Evolutionary conservation across 2,113 vertebrate species (phyloP), one percentile per base, ranked within the genome.

Genomic region (Orthonyx spaldingii): DNA sequence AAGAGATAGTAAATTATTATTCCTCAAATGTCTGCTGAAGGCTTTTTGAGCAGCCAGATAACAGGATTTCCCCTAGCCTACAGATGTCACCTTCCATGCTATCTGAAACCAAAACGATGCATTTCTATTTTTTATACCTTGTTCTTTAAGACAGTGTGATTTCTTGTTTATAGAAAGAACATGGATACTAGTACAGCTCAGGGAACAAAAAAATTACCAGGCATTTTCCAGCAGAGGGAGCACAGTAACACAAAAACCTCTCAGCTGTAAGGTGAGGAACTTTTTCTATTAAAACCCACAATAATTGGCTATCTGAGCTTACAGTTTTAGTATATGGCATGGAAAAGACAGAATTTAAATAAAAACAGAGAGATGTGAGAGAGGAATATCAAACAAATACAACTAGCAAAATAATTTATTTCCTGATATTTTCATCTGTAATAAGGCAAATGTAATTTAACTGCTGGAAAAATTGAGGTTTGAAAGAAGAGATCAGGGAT

Each of bases 141-240:
- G 84, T 53, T 59, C 75, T 53, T 59, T 61, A 92, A 87, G 52
- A 50, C 56, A 57, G 19, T 10, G n/a, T 49, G 64, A 75, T 37
- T 59, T 42, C 76, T 75, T 68, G 60, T 74, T 92, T 88, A 60
- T 24, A 75, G 72, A 83, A 80, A 75, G 69, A 83, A 80, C 60
- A 39, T 2, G 10, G 71, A 33, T 52, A 88, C 46, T 55, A 55
- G 46, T 10, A 46, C 37, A 64, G 74, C 56, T 78, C 60, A 64
- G 64, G 47, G 65, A 92, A 80, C 60, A 81, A 94, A 93, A 93
- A 88, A 52, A 64, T 78, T 77, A 78, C 76, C 84, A 87, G 86
- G 69, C 35, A 53, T 57, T 90, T 79, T 87, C 96, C 94, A 96
- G 93, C 96, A 97, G 96, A 96, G 94, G 96, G 96, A 97, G 93